Conservation (phyloP, 2,888 invertebrate genomes). For the Acleris sparsana region DNA sequence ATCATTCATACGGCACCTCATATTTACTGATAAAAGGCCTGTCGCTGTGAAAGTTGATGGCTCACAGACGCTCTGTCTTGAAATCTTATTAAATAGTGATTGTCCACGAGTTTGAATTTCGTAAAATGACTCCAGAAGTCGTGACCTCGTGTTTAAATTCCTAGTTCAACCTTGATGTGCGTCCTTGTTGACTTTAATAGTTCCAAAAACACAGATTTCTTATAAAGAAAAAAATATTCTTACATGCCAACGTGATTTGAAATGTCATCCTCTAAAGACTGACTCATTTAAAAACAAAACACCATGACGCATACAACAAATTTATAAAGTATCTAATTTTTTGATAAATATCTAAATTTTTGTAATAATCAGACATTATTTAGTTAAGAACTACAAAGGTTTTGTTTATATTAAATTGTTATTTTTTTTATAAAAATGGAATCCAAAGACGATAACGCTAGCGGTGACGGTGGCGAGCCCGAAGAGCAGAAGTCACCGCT, state of each 20-base stretch:
- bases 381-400: slow-evolving; percentile 19
- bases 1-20: no score
- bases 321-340: no score
- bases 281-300: slow-evolving; percentile 7
- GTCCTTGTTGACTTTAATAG: no score
- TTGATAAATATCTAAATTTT: background rate
- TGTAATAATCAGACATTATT: slow-evolving; percentile 10
- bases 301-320: slow-evolving; percentile 5
- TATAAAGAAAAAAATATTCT: background rate
- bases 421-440: slow-evolving; percentile 60
- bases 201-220: no score
- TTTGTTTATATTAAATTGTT: slow-evolving; percentile 35
- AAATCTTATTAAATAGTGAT: no score
- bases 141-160: no score
- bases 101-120: no score
- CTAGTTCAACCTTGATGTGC: no score
- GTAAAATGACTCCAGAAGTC: no score
- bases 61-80: no score
- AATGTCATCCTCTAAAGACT: slow-evolving; percentile 6
- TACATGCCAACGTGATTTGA: slow-evolving; percentile 1
- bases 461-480: slow-evolving; percentile 53
- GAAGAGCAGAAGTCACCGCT: slow-evolving; percentile 33
- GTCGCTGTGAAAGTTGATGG: no score
- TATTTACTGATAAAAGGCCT: no score
- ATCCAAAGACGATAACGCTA: slow-evolving; percentile 54